phyloP scores from a whole-genome alignment of 2,797 vertebrate genomes.

The Sparus aurata region DNA sequence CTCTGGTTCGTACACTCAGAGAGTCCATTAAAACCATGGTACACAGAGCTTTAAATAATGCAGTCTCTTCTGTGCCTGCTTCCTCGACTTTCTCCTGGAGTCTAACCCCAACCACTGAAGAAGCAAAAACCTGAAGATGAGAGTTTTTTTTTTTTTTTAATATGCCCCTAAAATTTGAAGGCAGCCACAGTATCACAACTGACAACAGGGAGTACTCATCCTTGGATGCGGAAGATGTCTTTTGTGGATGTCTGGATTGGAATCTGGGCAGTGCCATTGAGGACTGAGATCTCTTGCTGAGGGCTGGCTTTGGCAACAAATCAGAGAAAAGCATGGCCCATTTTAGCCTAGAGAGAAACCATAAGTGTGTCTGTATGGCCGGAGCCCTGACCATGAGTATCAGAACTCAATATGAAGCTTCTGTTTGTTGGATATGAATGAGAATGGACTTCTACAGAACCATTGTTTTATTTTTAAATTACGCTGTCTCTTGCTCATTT shows the following conservation, averaged over 20 bases:
- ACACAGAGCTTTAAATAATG: slow-evolving; percentile 14
- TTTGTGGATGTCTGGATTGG: slow-evolving; percentile 14
- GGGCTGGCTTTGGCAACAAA: slow-evolving; percentile 18
- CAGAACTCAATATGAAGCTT: not conserved
- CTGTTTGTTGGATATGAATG: not conserved
- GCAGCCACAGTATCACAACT: slow-evolving; percentile 8
- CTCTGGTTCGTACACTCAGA: not conserved
- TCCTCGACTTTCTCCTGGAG: not conserved
- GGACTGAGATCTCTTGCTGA: slow-evolving; percentile 18
- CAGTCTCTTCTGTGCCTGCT: accelerated
- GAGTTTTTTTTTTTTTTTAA: not conserved
- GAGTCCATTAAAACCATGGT: not conserved
- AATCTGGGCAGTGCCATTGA: slow-evolving; percentile 3
- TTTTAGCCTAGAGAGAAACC: slow-evolving; percentile 10
- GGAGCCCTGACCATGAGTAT: not conserved
- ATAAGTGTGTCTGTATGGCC: not conserved
- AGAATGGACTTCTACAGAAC: not conserved
- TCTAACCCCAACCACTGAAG: not conserved
- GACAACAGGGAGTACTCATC: not conserved
- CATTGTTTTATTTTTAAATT: not conserved
- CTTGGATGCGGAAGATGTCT: slow-evolving; percentile 1
- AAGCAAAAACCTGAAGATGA: not conserved
- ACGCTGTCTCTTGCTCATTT: not conserved
- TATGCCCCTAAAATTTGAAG: not conserved
- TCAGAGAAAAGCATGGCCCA: slow-evolving; percentile 25